Conservation (phyloP, 2,113 vertebrate species). For the Zootoca vivipara region DNA sequence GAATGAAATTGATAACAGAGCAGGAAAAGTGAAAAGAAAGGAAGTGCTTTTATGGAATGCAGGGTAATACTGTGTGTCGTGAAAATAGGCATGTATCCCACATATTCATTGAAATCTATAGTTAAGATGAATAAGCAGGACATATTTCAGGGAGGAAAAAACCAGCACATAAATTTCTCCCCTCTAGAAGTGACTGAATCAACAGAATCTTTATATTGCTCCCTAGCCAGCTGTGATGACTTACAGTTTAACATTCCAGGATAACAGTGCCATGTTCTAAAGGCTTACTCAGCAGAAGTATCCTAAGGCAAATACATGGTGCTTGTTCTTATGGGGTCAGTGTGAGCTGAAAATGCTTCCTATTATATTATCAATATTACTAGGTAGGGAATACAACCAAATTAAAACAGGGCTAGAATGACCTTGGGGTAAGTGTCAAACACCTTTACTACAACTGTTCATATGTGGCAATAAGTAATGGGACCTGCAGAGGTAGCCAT, state of each 20-base stretch:
- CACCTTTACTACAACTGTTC: slow-evolving; percentile 60
- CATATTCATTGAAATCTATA: background rate
- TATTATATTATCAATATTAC: slow-evolving; percentile 41
- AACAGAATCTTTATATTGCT: slow-evolving; percentile 63
- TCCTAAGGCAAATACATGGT: background rate
- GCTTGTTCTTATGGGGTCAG: slow-evolving; percentile 27
- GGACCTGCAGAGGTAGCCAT: slow-evolving; percentile 61
- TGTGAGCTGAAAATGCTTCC: slow-evolving; percentile 24
- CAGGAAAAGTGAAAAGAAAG: background rate
- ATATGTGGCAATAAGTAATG: slow-evolving; percentile 70
- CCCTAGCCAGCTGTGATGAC: slow-evolving; percentile 47
- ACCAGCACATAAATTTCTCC: slow-evolving; percentile 49
- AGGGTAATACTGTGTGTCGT: background rate
- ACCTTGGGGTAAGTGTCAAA: slow-evolving; percentile 68
- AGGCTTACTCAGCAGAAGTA: slow-evolving; percentile 58
- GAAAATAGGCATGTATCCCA: background rate
- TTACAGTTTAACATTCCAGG: slow-evolving; percentile 65
- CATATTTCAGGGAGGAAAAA: slow-evolving; percentile 15
- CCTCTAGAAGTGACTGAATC: slow-evolving; percentile 51
- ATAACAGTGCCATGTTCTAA: slow-evolving; percentile 36
- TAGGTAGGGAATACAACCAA: slow-evolving; percentile 45
- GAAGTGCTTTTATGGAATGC: background rate
- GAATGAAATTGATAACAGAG: background rate
- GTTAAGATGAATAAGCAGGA: slow-evolving; percentile 42
- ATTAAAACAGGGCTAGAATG: slow-evolving; percentile 52